A percentile compares a stretch with the other conserved stretches of the same genome.
These are phyloP conservation scores for Lamprotornis superbus DNA, from an alignment of 2,113 vertebrate genomes.

Conservation along the genomic window DNA sequence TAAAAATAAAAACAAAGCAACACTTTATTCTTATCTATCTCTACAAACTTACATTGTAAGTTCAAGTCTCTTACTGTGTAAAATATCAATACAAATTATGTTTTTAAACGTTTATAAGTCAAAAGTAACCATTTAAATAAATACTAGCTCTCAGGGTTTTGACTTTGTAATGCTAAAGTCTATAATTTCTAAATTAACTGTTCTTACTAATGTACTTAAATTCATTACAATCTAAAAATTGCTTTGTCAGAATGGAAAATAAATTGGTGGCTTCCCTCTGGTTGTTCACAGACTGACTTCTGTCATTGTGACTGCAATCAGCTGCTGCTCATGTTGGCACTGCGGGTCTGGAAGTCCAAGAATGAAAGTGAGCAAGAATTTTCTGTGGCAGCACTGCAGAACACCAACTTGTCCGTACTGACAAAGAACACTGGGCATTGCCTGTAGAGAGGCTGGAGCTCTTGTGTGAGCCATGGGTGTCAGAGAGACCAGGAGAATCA, in stretches of 20 bases:
- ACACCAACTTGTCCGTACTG: neutral
- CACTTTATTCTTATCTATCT: neutral
- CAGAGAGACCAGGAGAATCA: neutral
- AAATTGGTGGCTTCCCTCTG: neutral
- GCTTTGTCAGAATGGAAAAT: neutral
- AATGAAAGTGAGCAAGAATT: neutral
- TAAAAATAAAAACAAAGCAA: neutral
- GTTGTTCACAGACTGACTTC: neutral
- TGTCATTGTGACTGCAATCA: neutral
- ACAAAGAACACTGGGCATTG: neutral
- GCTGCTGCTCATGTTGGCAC: neutral
- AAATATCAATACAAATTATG: neutral
- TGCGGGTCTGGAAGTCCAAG: neutral
- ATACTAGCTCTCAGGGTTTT: neutral
- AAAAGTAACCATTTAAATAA: neutral
- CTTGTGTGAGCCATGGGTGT: neutral
- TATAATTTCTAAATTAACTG: neutral
- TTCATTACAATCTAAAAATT: neutral
- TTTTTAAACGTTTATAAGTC: neutral
- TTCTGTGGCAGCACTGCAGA: neutral
- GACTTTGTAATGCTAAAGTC: neutral
- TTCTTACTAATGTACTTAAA: neutral
- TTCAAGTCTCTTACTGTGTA: neutral
- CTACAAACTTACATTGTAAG: neutral
- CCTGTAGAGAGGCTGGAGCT: neutral